Base-by-base conservation (phyloP, 2,888 invertebrate species). In the Rotaria sp. region DNA sequence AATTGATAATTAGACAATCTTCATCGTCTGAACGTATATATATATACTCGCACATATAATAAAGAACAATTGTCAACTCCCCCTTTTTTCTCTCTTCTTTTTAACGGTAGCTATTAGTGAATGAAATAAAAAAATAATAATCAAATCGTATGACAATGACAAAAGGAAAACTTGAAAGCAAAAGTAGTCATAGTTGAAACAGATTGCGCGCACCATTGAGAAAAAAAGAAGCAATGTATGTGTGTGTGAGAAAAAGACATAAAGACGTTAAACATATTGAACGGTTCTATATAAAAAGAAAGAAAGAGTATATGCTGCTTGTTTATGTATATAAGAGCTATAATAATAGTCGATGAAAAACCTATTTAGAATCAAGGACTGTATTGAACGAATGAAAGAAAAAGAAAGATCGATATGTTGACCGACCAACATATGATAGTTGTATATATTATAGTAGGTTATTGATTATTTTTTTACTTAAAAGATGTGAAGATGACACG, bases 61-160 rank as follows among this genome's bases (percentile, higher is more conserved):
- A 59, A 13, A 30, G 15, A n/a, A 59, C 30, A 30, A 59, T 59
- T 59, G 57, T 59, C 57, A 59, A 59, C 57, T 59, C 57, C 30
- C 57, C 26, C 26, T 26, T 30, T 59, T 59, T 30, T 59, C 30
- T 30, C 26, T 26, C 15, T 10, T 26, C n/a, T 13, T 30, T 59
- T 59, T n/a, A 59, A 59, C 57, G 30, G 30, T 59, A 30, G 57
- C 57, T 59, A 59, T 59, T 59, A 59, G 57, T 4, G 57, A 59
- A 59, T 59, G n/a, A 59, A 59, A 59, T 59, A 59, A 50, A 59
- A 59, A 59, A 59, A 59, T 59, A 59, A 59, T 59, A 59, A 59
- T 59, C 57, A 59, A 59, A 59, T 59, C 11, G 57, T 59, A 59
- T 15, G 57, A 59, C 57, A 59, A 59, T 59, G 30, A 59, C 57